Conservation (phyloP, 2,797 vertebrate species). For the Glossophaga mutica region DNA sequence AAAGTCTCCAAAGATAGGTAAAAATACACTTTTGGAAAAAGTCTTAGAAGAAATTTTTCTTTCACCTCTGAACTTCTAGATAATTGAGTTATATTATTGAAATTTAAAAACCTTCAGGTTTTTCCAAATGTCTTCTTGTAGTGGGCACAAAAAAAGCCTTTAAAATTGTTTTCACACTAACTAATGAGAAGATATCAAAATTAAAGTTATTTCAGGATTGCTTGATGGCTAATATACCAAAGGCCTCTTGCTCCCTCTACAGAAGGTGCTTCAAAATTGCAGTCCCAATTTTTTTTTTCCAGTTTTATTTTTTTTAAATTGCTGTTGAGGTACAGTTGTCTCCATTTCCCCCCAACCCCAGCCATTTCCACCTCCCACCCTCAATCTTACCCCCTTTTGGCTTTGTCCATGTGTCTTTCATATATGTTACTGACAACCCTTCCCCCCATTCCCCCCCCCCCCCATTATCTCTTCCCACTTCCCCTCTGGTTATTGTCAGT, state of each 20-base stretch:
- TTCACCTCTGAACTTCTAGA: conserved; percentile 12
- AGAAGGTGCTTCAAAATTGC: conserved; percentile 74
- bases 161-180: neutral
- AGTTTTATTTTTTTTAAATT: too few relatives aligned
- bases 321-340: too few relatives aligned
- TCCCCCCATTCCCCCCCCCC: too few relatives aligned
- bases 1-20: neutral
- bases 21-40: conserved; percentile 42
- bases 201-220: neutral
- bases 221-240: conserved; percentile 31
- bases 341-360: too few relatives aligned
- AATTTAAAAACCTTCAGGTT: neutral
- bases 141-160: neutral
- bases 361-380: too few relatives aligned
- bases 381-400: too few relatives aligned
- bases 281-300: neutral
- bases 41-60: conserved; percentile 25
- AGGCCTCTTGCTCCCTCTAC: conserved; percentile 77
- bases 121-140: conserved; percentile 37
- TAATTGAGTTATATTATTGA: neutral
- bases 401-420: too few relatives aligned
- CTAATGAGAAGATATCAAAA: conserved; percentile 29
- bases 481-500: too few relatives aligned
- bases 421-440: too few relatives aligned
- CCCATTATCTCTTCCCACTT: too few relatives aligned